These are phyloP conservation scores for Pempheris klunzingeri DNA, from an alignment of 2,797 vertebrate species.

Conservation along the genomic window DNA sequence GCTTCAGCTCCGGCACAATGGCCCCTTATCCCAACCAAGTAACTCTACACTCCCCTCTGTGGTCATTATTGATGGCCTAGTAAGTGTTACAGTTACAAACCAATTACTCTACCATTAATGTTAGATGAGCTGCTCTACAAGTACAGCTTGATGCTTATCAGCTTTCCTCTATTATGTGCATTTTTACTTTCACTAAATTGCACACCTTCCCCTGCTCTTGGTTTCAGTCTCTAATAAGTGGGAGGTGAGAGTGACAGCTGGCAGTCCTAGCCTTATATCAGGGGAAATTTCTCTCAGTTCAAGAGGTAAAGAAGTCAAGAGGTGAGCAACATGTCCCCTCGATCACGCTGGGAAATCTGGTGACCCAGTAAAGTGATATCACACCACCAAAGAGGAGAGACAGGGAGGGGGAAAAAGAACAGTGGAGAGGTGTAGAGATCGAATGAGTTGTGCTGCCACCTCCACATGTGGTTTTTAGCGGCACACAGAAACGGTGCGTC, in stretches of 20 bases:
- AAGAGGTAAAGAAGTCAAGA: slow-evolving; percentile 86
- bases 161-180: slow-evolving; percentile 67
- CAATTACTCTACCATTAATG: slow-evolving; percentile 90
- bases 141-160: slow-evolving; percentile 83
- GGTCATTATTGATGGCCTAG: slow-evolving; percentile 87
- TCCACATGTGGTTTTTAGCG: slow-evolving; percentile 65
- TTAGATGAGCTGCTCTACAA: slow-evolving; percentile 86
- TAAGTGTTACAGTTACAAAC: slow-evolving; percentile 90
- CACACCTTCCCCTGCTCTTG: slow-evolving; percentile 41
- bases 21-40: slow-evolving; percentile 76
- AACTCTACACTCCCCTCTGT: slow-evolving; percentile 80
- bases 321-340: slow-evolving; percentile 79
- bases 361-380: slow-evolving; percentile 86
- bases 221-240: slow-evolving; percentile 69
- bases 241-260: slow-evolving; percentile 83
- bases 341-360: slow-evolving; percentile 86
- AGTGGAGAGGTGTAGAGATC: slow-evolving; percentile 53
- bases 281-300: slow-evolving; percentile 76
- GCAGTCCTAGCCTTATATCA: slow-evolving; percentile 66
- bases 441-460: slow-evolving; percentile 65
- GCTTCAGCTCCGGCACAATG: slow-evolving; percentile 73
- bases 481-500: slow-evolving; percentile 47
- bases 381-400: slow-evolving; percentile 62
- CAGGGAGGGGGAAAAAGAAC: slow-evolving; percentile 9
- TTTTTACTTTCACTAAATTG: slow-evolving; percentile 80